Conservation (phyloP, 1,140 invertebrate genomes). For the Aphelinus certus region DNA sequence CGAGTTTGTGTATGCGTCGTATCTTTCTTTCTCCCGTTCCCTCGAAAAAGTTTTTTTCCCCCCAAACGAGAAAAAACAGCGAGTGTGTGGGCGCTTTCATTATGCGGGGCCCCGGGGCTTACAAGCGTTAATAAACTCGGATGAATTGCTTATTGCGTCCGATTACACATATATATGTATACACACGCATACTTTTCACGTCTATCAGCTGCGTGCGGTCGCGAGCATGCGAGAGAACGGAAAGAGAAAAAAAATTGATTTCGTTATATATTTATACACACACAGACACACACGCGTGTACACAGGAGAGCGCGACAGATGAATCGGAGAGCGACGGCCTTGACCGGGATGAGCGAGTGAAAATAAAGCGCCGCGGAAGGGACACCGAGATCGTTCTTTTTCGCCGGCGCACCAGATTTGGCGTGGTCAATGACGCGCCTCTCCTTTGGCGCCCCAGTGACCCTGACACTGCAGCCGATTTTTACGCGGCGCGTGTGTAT, state of each 20-base stretch:
- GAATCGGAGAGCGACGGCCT: slow-evolving; percentile 23
- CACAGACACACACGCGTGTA: too few species aligned
- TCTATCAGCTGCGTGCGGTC: not conserved
- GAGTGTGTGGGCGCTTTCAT: too few species aligned
- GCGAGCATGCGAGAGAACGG: not conserved
- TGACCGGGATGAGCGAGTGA: slow-evolving; percentile 37
- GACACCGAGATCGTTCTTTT: too few species aligned
- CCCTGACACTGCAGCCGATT: not conserved
- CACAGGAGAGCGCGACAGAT: not conserved
- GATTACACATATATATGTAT: not conserved
- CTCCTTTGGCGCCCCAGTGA: not conserved
- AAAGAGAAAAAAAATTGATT: too few species aligned
- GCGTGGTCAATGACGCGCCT: slow-evolving; percentile 19
- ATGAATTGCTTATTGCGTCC: too few species aligned
- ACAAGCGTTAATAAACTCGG: too few species aligned
- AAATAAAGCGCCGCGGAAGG: slow-evolving; percentile 22
- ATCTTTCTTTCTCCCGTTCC: not conserved
- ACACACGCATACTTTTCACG: not conserved
- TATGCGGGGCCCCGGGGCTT: too few species aligned
- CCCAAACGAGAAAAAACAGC: too few species aligned
- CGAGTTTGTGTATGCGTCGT: too few species aligned
- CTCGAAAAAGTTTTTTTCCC: not conserved
- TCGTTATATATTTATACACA: too few species aligned
- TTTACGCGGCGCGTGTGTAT: too few species aligned
- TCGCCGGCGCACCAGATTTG: slow-evolving; percentile 25